Conservation (phyloP, 2,888 invertebrate species). For the Hofmannophila pseudospretella region DNA sequence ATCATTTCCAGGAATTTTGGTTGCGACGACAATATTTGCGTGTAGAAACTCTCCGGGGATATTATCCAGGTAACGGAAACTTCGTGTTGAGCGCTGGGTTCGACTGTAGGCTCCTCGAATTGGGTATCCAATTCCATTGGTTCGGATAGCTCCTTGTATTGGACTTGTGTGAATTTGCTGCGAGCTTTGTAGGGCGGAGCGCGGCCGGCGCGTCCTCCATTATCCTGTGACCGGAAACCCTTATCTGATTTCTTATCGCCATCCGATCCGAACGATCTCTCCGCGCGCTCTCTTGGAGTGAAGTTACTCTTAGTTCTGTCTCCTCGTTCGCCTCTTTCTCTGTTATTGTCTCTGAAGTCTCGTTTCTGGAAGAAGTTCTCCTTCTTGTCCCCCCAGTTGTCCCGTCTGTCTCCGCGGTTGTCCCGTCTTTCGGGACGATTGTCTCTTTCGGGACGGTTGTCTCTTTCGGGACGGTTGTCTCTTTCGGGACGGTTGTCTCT, state of each 20-base stretch:
- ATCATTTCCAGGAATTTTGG: slow-evolving; percentile 82
- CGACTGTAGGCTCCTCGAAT: slow-evolving; percentile 65
- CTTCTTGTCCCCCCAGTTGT: slow-evolving; percentile 26
- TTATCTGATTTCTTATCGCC: slow-evolving; percentile 45
- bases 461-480: slow-evolving; percentile 25
- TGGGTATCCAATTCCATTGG: slow-evolving; percentile 69
- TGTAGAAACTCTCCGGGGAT: slow-evolving; percentile 85
- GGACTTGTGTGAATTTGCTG: slow-evolving; percentile 49
- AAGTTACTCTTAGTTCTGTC: slow-evolving; percentile 51
- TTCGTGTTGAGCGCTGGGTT: slow-evolving; percentile 73
- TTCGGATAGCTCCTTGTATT: slow-evolving; percentile 52
- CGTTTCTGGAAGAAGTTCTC: slow-evolving; percentile 27
- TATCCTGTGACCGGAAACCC: slow-evolving; percentile 46
- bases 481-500: slow-evolving; percentile 16
- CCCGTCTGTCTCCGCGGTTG: slow-evolving; percentile 16
- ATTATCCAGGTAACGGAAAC: slow-evolving; percentile 86
- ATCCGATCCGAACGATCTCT: slow-evolving; percentile 47
- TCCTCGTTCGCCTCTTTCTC: slow-evolving; percentile 22
- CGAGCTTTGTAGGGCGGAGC: slow-evolving; percentile 49
- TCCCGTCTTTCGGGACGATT: slow-evolving; percentile 16
- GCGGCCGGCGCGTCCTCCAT: slow-evolving; percentile 35
- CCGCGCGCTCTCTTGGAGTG: slow-evolving; percentile 54
- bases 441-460: slow-evolving; percentile 12
- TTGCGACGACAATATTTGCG: slow-evolving; percentile 72
- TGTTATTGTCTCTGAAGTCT: slow-evolving; percentile 35